These are phyloP conservation scores for Cyclophora albipunctata DNA, from an alignment of 2,888 invertebrate genomes.

Conservation along the genomic window DNA sequence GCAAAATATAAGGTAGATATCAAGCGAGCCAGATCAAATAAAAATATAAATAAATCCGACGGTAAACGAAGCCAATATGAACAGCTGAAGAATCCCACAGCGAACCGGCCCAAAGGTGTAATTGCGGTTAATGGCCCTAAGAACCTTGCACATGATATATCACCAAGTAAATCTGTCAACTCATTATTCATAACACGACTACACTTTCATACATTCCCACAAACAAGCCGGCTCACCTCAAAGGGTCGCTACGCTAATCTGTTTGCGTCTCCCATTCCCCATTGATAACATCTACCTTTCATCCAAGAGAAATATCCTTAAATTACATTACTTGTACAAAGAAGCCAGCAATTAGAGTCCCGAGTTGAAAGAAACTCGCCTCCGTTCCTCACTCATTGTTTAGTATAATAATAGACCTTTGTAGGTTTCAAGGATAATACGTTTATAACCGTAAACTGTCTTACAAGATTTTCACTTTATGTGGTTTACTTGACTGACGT, in stretches of 20 bases:
- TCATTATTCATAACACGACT: too few species aligned
- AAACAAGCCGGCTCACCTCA: conserved; percentile 1
- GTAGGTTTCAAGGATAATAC: conserved; percentile 24
- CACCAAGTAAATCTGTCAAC: too few species aligned
- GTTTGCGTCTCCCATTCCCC: conserved; percentile 2
- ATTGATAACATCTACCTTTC: conserved; percentile 1
- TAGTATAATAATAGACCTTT: conserved; percentile 33
- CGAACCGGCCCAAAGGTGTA: too few species aligned
- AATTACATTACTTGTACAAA: conserved; percentile 27
- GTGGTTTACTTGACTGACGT: too few species aligned
- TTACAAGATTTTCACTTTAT: too few species aligned
- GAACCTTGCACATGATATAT: too few species aligned
- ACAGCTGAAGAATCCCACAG: too few species aligned
- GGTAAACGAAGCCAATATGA: too few species aligned
- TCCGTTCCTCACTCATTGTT: conserved; percentile 31
- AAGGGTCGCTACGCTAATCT: conserved; percentile 3
- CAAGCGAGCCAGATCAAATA: too few species aligned
- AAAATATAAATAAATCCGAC: too few species aligned
- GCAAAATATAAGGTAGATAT: too few species aligned
- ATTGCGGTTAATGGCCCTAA: too few species aligned
- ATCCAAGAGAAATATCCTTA: conserved; percentile 6
- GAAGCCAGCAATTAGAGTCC: conserved; percentile 39
- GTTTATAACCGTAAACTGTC: conserved; percentile 13
- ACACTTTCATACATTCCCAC: neutral
- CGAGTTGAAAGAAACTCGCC: conserved; percentile 43